Conservation (phyloP, 2,888 invertebrate species). For the Philereme transversata region DNA sequence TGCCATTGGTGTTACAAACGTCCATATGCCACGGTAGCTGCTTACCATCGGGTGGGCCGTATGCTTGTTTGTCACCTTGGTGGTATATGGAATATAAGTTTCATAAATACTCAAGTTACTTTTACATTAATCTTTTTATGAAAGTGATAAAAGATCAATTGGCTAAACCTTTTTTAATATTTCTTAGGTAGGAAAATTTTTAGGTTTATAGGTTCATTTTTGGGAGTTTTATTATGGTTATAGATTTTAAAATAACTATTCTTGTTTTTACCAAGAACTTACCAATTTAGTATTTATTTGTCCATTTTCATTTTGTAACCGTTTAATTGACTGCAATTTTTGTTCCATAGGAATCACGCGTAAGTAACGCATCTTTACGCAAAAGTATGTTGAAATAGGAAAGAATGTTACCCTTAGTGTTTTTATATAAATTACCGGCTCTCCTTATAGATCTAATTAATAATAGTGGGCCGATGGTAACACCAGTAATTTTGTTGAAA, state of each 20-base stretch:
- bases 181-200: too few relatives aligned
- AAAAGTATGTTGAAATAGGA: conserved; percentile 66
- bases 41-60: too few relatives aligned
- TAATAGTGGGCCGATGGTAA: conserved; percentile 44
- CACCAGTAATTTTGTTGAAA: conserved; percentile 35
- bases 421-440: conserved; percentile 50
- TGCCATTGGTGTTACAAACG: too few relatives aligned
- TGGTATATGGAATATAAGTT: too few relatives aligned
- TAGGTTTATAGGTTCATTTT: too few relatives aligned
- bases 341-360: conserved; percentile 84
- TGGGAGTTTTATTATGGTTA: too few relatives aligned
- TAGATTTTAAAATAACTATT: neutral
- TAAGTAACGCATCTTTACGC: conserved; percentile 68
- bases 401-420: conserved; percentile 70
- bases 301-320: conserved; percentile 47
- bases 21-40: too few relatives aligned
- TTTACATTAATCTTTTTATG: too few relatives aligned
- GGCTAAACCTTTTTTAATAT: too few relatives aligned
- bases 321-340: conserved; percentile 68
- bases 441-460: conserved; percentile 47
- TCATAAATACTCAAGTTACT: too few relatives aligned
- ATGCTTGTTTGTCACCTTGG: too few relatives aligned
- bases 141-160: too few relatives aligned
- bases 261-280: neutral
- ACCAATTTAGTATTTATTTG: conserved; percentile 31